These are phyloP conservation scores for Luffia ferchaultella DNA, from an alignment of 2,888 invertebrate genomes.

Conservation along the genomic window DNA sequence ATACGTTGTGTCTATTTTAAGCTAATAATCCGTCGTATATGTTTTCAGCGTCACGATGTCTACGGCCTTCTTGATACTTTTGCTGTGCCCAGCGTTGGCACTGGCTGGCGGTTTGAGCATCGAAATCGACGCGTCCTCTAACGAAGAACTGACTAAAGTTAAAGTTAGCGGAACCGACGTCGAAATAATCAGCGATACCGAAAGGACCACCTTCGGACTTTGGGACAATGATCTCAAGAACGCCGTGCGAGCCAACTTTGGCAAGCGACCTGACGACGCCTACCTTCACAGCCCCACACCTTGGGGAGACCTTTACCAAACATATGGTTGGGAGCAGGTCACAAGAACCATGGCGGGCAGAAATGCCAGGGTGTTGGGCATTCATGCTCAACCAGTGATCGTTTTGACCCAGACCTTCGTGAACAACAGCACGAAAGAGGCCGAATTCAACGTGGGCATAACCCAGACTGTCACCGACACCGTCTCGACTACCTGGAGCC, in stretches of 20 bases:
- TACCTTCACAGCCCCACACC: constrained; percentile 29
- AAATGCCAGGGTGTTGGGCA: constrained; percentile 16
- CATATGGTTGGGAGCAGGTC: constrained; percentile 26
- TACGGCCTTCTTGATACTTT: constrained; percentile 22
- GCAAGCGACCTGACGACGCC: constrained; percentile 21
- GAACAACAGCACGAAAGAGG: constrained; percentile 19
- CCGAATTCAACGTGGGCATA: constrained; percentile 20
- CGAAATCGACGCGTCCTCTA: constrained; percentile 6
- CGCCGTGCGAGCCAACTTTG: constrained; percentile 22
- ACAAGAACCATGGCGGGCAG: constrained; percentile 22
- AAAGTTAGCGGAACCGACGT: constrained; percentile 13
- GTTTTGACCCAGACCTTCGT: constrained; percentile 17
- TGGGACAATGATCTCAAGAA: constrained; percentile 23
- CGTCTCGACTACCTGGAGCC: constrained; percentile 21
- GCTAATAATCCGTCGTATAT: too few relatives aligned
- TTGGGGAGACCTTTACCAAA: constrained; percentile 29
- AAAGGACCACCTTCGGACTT: constrained; percentile 23
- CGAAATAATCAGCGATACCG: constrained; percentile 22
- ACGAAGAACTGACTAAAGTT: constrained; percentile 7
- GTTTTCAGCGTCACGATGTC: constrained; percentile 28
- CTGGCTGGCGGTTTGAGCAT: not conserved
- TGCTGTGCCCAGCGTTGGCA: constrained; percentile 13
- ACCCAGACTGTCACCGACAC: constrained; percentile 20
- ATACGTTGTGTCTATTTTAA: too few relatives aligned
- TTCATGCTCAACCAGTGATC: constrained; percentile 16